A percentile compares a stretch with the other conserved stretches of the same genome.
Evolutionary conservation across 2,888 invertebrate genomes (phyloP).

Genomic region (Polydrusus pterygomalis): DNA sequence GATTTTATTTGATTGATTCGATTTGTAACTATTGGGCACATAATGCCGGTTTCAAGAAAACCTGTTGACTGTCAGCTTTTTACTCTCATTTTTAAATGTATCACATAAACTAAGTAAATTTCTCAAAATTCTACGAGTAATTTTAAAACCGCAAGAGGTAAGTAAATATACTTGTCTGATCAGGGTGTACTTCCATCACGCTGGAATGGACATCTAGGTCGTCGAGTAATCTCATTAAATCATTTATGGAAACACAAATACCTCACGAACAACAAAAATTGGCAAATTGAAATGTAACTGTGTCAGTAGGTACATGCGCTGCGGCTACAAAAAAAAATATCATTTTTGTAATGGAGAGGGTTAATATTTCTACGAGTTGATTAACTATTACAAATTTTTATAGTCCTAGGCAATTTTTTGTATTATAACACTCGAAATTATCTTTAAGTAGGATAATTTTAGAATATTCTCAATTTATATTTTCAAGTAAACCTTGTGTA

Average conservation of each 20-base stretch:
- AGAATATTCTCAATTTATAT: slow-evolving; percentile 28
- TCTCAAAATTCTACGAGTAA: slow-evolving; percentile 10
- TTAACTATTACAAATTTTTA: too few relatives aligned
- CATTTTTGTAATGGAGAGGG: slow-evolving; percentile 5
- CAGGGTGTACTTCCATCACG: slow-evolving; percentile 40
- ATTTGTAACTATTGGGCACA: too few relatives aligned
- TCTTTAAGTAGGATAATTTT: not conserved
- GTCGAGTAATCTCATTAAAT: slow-evolving; percentile 25
- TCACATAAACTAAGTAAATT: not conserved
- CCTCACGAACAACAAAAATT: slow-evolving; percentile 42
- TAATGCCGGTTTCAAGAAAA: too few relatives aligned
- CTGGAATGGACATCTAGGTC: slow-evolving; percentile 32
- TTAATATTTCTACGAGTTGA: slow-evolving; percentile 26
- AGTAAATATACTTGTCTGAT: slow-evolving; percentile 12
- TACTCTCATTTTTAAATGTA: too few relatives aligned
- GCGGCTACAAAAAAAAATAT: slow-evolving; percentile 32
- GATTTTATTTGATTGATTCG: too few relatives aligned
- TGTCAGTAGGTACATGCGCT: slow-evolving; percentile 41
- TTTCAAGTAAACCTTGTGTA: slow-evolving; percentile 35
- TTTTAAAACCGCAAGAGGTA: slow-evolving; percentile 35
- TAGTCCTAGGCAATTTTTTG: not conserved
- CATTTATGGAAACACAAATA: slow-evolving; percentile 33
- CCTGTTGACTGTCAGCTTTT: too few relatives aligned
- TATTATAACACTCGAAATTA: not conserved
- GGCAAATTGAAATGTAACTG: slow-evolving; percentile 44